A percentile compares a stretch with the other conserved stretches of the same genome.
These are phyloP conservation scores for Mystacornis crossleyi DNA, from an alignment of 2,113 vertebrate genomes.

Conservation along the genomic window DNA sequence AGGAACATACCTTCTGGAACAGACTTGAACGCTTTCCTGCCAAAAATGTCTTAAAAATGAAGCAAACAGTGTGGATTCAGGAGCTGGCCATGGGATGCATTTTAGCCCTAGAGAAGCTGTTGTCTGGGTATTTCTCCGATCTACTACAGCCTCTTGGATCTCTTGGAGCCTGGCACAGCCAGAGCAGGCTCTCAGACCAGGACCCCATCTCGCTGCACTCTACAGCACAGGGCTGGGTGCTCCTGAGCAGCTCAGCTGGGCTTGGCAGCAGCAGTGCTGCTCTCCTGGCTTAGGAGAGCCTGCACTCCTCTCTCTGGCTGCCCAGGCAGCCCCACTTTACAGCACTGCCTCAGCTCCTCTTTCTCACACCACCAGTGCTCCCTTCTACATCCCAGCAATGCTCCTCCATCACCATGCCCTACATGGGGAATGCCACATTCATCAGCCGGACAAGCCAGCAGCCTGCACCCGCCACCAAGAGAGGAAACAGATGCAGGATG, in stretches of 20 bases:
- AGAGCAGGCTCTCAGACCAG: background rate
- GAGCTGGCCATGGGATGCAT: background rate
- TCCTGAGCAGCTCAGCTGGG: background rate
- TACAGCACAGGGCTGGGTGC: background rate
- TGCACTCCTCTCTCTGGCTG: too few relatives aligned
- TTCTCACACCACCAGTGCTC: background rate
- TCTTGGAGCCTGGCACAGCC: background rate
- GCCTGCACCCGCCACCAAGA: background rate
- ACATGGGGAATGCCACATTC: rapidly evolving
- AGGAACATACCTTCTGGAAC: background rate
- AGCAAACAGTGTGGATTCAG: background rate
- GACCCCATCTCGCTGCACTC: background rate
- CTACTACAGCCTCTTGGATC: background rate
- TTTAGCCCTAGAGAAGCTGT: background rate
- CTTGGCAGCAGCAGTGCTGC: background rate
- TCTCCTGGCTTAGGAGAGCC: background rate
- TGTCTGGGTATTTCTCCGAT: rapidly evolving
- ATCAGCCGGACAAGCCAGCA: background rate
- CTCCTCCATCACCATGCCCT: background rate
- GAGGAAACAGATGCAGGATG: background rate
- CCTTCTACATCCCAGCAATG: background rate
- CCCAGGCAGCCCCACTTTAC: background rate
- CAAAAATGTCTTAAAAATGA: background rate
- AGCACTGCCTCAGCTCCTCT: background rate
- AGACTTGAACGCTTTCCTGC: background rate